A percentile compares a stretch with the other conserved stretches of the same genome.
Evolutionary conservation across 2,888 invertebrate species (phyloP).

Genomic region (Drosophila robusta): DNA sequence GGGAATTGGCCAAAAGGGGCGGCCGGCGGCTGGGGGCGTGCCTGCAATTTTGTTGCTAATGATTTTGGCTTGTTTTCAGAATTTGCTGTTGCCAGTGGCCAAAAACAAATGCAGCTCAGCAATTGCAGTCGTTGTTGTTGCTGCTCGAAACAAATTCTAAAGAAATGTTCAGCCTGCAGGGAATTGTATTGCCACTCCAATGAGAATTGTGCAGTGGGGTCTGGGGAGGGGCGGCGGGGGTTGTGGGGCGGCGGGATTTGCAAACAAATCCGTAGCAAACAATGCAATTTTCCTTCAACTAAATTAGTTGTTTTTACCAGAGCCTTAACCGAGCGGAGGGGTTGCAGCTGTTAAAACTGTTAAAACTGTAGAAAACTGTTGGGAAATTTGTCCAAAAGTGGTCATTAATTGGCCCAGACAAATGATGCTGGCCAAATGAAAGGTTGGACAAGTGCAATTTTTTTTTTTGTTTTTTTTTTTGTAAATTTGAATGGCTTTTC

Average conservation of each 20-base stretch:
- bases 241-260: constrained; percentile 6
- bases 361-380: constrained; percentile 26
- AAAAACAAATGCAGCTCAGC: constrained; percentile 35
- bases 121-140: constrained; percentile 13
- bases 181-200: constrained; percentile 46
- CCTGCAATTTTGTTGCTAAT: constrained; percentile 73
- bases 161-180: constrained; percentile 64
- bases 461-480: constrained; percentile 6
- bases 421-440: constrained; percentile 7
- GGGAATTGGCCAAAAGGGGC: not conserved
- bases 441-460: not conserved
- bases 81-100: constrained; percentile 50
- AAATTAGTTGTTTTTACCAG: constrained; percentile 59
- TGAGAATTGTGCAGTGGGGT: not conserved
- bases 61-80: constrained; percentile 74
- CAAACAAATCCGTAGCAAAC: constrained; percentile 52
- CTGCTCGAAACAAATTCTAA: constrained; percentile 49
- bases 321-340: constrained; percentile 1
- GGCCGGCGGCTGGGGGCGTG: not conserved
- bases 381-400: constrained; percentile 59
- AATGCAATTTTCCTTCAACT: constrained; percentile 64
- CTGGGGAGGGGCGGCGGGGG: not conserved
- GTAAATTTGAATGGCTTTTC: constrained; percentile 10
- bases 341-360: constrained; percentile 1
- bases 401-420: constrained; percentile 61